Base-by-base conservation (phyloP, 2,797 vertebrate species). In the Orestias chungarensis region DNA sequence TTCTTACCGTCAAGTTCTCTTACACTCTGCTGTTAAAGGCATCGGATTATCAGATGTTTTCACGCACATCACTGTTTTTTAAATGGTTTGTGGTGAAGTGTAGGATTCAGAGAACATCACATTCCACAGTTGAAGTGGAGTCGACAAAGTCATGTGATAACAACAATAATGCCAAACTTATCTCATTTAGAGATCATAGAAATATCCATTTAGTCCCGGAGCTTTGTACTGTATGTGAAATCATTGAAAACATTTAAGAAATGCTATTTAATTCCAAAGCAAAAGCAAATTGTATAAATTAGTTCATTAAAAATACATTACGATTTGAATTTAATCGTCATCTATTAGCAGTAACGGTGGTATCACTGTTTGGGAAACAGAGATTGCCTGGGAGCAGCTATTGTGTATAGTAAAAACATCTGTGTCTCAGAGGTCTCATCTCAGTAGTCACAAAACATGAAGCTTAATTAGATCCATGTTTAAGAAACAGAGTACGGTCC, bases 41-140 rank as follows among this genome's bases (percentile, higher is more conserved):
- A 44, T 70, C 17, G 0, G 35, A 31, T 79, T 84, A 92, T 91
- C 90, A 89, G 90, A 93, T 90, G 72, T 71, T 76, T 64, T 64
- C 49, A 83, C 64, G 82, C 84, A 88, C 71, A 61, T 31, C 54
- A 47, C 59, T 81, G 83, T 86, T 87, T 87, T 79, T 72, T 65
- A 64, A 84, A 88, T 73, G 78, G 61, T 43, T 68, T 81, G 86
- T 64, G 67, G 69, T 68, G 80, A 84, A 55, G 77, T 86, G 87
- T 88, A 77, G 29, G 74, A 80, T 71, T 75, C 80, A 76, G 75
- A 78, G 69, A 66, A 78, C 75, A 78, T 80, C 57, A 82, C 86
- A 89, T 91, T 91, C 89, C 87, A 83, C 70, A 46, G 47, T 84
- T 79, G 61, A 87, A 87, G 74, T 31, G 74, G 83, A 76, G 70